Evolutionary conservation across 2,888 invertebrate genomes (phyloP), one percentile per base, ranked within the genome.

Genomic region (Meganola albula): DNA sequence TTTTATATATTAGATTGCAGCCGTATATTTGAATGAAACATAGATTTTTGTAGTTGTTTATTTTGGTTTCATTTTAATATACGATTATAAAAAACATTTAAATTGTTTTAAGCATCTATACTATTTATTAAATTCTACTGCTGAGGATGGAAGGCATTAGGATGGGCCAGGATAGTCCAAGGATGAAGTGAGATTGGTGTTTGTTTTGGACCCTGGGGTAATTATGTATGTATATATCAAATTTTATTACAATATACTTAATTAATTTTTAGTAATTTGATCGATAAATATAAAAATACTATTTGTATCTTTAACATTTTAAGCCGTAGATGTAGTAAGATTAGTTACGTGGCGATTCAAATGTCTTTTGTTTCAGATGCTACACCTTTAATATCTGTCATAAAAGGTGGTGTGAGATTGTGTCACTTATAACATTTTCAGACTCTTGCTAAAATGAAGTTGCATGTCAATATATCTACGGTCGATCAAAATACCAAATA

Each of bases 131-230:
- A 63, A 38, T 33, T 73, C 74, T 74, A 76, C 78, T 75, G 73
- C 76, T 72, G 75, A 43, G 52, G 38, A 31, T 36, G 33, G 20
- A 37, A 50, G 44, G 46, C 48, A n/a, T n/a, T 54, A 58, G 62
- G 61, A 73, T 74, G 67, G 58, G 69, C 75, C 82, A 82, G 78
- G 75, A 73, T 45, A 70, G 78, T 82, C 80, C 82, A 78, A 74
- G 70, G 63, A 58, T 55, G 74, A 73, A 48, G 59, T 65, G 74
- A 74, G 49, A 71, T 83, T 83, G 82, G 82, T 82, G 82, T 83
- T 79, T 66, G n/a, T 49, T 56, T 83, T 84, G 80, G 83, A 82
- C 80, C 84, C 84, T 77, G 80, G 82, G 76, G 58, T 68, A 51
- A 48, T 48, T 46, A 48, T 41, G 33, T 47, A 50, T 51, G 53